Conservation (phyloP, 1,140 invertebrate species). For the Bombus pascuorum region DNA sequence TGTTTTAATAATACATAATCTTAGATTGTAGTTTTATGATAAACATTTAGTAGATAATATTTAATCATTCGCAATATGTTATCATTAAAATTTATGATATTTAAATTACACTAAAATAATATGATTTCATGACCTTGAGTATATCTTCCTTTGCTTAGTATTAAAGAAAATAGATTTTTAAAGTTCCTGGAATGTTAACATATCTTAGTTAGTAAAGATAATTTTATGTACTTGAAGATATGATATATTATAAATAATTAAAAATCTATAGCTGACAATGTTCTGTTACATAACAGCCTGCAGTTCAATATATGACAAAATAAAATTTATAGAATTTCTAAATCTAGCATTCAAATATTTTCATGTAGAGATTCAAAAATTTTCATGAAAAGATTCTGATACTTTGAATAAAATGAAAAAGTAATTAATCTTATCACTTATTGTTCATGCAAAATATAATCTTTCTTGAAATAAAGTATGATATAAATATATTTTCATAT, state of each 20-base stretch:
- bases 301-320: not conserved
- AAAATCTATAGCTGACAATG: not conserved
- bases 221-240: not conserved
- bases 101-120: not conserved
- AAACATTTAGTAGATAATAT: not conserved
- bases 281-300: conserved; percentile 17
- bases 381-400: not conserved
- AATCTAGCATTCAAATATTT: not conserved
- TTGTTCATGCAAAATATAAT: not conserved
- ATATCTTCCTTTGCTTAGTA: not conserved
- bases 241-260: not conserved
- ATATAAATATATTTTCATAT: not conserved
- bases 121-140: conserved; percentile 13
- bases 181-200: not conserved
- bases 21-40: not conserved
- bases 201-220: not conserved
- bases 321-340: not conserved
- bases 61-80: not conserved
- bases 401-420: not conserved
- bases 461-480: not conserved
- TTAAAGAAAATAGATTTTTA: not conserved
- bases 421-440: not conserved
- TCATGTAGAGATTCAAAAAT: not conserved
- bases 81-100: not conserved
- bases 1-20: not conserved